Conservation (phyloP, 92 coral and sea anemone species). For the Epizoanthus illoricatus region DNA sequence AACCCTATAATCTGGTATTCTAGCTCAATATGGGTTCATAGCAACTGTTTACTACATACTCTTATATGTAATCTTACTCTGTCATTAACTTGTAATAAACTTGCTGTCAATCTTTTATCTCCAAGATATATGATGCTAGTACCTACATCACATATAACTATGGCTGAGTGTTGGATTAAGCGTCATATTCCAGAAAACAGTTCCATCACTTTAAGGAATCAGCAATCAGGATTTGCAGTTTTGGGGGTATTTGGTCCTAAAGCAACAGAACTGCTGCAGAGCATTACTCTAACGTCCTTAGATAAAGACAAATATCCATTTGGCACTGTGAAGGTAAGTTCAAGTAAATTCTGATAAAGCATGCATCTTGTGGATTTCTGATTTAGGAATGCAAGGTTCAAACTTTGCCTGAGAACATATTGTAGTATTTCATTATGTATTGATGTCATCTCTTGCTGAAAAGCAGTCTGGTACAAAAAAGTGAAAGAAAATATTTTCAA, state of each 20-base stretch:
- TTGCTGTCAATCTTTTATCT: background rate
- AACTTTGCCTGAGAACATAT: too few relatives aligned
- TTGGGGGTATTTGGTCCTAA: constrained; percentile 79
- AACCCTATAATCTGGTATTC: too few relatives aligned
- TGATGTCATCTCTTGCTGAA: too few relatives aligned
- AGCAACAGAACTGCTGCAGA: constrained; percentile 74
- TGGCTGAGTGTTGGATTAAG: constrained; percentile 69
- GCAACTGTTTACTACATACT: too few relatives aligned
- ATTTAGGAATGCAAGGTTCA: too few relatives aligned
- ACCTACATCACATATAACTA: constrained; percentile 57
- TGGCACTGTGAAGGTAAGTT: constrained; percentile 71
- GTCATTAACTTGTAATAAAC: background rate
- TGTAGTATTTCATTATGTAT: too few relatives aligned
- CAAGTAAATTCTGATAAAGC: too few relatives aligned
- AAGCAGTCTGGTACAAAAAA: too few relatives aligned
- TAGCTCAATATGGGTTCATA: too few relatives aligned
- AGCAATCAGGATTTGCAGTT: constrained; percentile 68
- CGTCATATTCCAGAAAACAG: constrained; percentile 56
- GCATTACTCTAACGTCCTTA: constrained; percentile 76
- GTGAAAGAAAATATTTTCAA: too few relatives aligned
- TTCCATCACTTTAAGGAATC: constrained; percentile 51
- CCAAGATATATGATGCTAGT: constrained; percentile 50
- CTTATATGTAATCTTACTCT: too few relatives aligned
- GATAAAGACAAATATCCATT: constrained; percentile 52
- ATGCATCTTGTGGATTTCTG: too few relatives aligned